Conservation (phyloP, 2,888 invertebrate species). For the Periphyllus acericola region DNA sequence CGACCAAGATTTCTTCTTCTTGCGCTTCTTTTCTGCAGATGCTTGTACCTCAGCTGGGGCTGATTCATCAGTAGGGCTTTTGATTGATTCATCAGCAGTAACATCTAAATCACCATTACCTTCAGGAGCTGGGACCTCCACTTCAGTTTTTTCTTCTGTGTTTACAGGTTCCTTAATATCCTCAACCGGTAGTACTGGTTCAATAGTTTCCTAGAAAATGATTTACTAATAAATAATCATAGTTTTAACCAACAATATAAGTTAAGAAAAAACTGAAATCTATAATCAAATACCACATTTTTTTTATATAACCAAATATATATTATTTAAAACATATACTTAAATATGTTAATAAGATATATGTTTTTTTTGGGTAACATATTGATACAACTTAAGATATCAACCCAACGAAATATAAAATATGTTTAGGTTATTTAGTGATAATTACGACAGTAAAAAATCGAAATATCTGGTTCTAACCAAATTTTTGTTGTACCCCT, state of each 20-base stretch:
- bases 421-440: neutral
- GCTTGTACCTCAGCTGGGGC: slow-evolving; percentile 59
- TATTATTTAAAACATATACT: too few species aligned
- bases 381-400: too few species aligned
- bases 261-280: neutral
- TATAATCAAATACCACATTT: neutral
- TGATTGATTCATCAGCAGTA: slow-evolving; percentile 67
- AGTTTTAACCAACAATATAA: neutral
- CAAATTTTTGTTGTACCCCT: neutral
- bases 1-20: slow-evolving; percentile 90
- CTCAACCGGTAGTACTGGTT: slow-evolving; percentile 21
- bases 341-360: too few species aligned
- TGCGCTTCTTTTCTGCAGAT: slow-evolving; percentile 64
- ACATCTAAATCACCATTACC: slow-evolving; percentile 47
- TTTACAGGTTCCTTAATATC: slow-evolving; percentile 39
- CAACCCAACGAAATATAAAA: neutral
- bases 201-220: slow-evolving; percentile 47
- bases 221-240: neutral
- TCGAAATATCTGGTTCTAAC: neutral
- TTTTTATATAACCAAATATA: too few species aligned
- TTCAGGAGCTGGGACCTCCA: slow-evolving; percentile 8
- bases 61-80: slow-evolving; percentile 67
- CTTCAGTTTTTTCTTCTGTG: slow-evolving; percentile 69
- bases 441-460: neutral
- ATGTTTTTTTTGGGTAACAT: too few species aligned